Percentiles rank a stretch among this genome's conserved stretches.
These are phyloP conservation scores for Poecilobothrus nobilitatus DNA, from an alignment of 2,888 invertebrate species.

Conservation along the genomic window DNA sequence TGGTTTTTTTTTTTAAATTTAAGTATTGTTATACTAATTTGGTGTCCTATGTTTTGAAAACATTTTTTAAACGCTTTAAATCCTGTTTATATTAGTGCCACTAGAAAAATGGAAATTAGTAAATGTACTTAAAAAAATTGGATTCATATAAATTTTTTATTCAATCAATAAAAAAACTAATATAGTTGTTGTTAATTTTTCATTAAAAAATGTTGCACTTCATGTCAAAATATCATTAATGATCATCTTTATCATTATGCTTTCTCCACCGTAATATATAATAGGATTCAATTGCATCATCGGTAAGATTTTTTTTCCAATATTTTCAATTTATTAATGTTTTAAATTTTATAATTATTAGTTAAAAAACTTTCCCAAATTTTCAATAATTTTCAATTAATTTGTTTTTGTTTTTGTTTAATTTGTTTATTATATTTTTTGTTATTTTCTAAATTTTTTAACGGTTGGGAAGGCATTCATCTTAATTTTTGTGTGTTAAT, in stretches of 20 bases:
- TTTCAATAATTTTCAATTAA: no score
- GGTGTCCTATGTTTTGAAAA: no score
- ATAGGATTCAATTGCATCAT: conserved; percentile 7
- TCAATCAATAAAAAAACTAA: no score
- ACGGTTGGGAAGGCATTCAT: conserved; percentile 22
- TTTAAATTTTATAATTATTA: neutral
- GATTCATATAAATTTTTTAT: no score
- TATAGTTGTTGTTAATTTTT: neutral
- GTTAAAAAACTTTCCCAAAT: no score
- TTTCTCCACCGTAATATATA: conserved; percentile 25
- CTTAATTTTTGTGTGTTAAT: neutral
- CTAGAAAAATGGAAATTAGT: no score
- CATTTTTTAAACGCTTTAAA: no score
- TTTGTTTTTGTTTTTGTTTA: no score
- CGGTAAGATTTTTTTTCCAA: conserved; percentile 18
- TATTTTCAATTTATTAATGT: neutral
- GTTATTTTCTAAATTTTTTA: conserved; percentile 4
- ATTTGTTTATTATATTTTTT: no score
- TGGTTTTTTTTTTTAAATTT: no score
- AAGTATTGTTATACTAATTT: no score
- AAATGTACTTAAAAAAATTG: neutral
- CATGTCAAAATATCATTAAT: neutral
- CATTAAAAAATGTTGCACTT: neutral
- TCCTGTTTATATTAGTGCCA: no score
- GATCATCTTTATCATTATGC: conserved; percentile 21